A percentile compares a stretch with the other conserved stretches of the same genome.
phyloP scores from a whole-genome alignment of 53 echinoderm and acorn worm genomes.

The Crossaster papposus region DNA sequence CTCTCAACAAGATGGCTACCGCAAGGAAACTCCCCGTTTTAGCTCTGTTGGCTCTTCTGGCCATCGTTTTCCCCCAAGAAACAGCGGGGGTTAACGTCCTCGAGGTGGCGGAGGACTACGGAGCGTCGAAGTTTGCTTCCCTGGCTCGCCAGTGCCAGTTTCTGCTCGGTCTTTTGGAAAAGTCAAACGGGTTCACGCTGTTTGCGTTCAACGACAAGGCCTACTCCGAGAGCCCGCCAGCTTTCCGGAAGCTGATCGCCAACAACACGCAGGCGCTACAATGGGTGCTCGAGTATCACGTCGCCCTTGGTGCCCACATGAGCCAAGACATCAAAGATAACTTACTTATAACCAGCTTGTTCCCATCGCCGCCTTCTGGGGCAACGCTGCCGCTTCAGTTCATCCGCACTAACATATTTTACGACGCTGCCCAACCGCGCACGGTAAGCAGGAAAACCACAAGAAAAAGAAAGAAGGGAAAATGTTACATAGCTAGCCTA shows the following conservation, averaged over 20 bases:
- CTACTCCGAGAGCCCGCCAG: constrained; percentile 49
- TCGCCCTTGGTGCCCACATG: constrained; percentile 42
- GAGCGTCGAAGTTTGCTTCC: constrained; percentile 51
- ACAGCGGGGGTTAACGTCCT: constrained; percentile 34
- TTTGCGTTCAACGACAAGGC: constrained; percentile 74
- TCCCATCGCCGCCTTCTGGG: constrained; percentile 57
- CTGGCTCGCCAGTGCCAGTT: constrained; percentile 49
- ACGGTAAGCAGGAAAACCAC: not conserved
- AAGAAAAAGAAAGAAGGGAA: too few species aligned
- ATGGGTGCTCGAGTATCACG: constrained; percentile 66
- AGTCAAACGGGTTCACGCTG: constrained; percentile 46
- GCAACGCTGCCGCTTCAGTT: constrained; percentile 53
- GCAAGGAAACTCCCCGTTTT: constrained; percentile 17
- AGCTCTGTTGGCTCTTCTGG: not conserved
- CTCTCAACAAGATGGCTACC: constrained; percentile 22
- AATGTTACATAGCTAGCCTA: too few species aligned
- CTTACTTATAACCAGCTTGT: constrained; percentile 40
- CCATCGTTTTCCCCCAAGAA: not conserved
- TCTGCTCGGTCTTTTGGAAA: constrained; percentile 17
- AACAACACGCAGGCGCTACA: constrained; percentile 37
- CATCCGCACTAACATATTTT: constrained; percentile 61
- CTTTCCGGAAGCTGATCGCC: constrained; percentile 45
- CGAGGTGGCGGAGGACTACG: constrained; percentile 30
- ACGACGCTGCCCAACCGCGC: not conserved
- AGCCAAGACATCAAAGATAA: constrained; percentile 49